A percentile compares a stretch with the other conserved stretches of the same genome.
Evolutionary conservation across 2,797 vertebrate species (phyloP).

Genomic region (Danio aesculapii): DNA sequence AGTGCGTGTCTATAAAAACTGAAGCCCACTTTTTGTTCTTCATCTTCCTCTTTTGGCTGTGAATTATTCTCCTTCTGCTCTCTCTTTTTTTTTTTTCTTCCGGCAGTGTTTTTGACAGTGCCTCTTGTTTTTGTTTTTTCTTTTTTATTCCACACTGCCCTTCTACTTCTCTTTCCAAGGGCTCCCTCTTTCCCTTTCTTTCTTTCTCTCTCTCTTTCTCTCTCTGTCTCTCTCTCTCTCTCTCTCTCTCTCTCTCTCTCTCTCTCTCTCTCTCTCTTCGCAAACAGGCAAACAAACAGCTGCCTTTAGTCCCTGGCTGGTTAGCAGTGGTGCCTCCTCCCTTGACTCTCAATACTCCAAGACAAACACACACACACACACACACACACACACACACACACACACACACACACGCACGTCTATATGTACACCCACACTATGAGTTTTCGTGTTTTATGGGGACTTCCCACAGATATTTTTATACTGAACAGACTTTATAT

Average conservation of each 20-base stretch:
- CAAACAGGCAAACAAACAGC: slow-evolving; percentile 77
- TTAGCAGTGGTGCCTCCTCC: slow-evolving; percentile 68
- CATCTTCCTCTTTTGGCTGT: slow-evolving; percentile 35
- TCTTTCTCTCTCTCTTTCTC: too few species aligned
- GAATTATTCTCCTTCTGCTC: slow-evolving; percentile 45
- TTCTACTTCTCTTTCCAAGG: slow-evolving; percentile 51
- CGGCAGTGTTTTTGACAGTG: slow-evolving; percentile 71
- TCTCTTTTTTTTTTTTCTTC: slow-evolving; percentile 72
- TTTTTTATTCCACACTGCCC: slow-evolving; percentile 42
- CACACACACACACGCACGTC: too few species aligned
- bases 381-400: too few species aligned
- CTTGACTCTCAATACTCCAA: slow-evolving; percentile 63
- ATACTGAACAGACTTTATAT: too few species aligned
- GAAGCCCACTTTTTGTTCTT: slow-evolving; percentile 44
- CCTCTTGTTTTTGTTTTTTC: slow-evolving; percentile 60
- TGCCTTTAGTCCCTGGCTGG: slow-evolving; percentile 73
- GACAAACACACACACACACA: too few species aligned
- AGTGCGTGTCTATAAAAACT: slow-evolving; percentile 66
- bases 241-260: slow-evolving; percentile 46
- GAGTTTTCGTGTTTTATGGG: too few species aligned
- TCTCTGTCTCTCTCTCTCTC: slow-evolving; percentile 21
- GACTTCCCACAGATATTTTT: too few species aligned
- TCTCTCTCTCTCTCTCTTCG: not conserved
- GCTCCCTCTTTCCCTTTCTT: slow-evolving; percentile 50
- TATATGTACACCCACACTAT: too few species aligned